Base-by-base conservation (phyloP, 2,113 vertebrate species). In the Vulpes lagopus region DNA sequence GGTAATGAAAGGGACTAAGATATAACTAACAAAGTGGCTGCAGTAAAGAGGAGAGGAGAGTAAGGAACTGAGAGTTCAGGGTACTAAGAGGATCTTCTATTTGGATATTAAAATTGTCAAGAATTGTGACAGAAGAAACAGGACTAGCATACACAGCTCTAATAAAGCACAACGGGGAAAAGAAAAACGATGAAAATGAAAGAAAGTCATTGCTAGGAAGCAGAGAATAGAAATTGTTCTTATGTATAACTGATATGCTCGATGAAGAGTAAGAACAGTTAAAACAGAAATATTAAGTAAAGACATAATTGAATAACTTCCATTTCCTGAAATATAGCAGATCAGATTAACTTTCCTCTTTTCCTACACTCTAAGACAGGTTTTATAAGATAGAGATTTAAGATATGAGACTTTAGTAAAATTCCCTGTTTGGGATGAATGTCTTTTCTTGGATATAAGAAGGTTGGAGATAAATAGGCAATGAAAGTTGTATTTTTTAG, bases 391-490 rank as follows among this genome's bases (percentile, higher is more conserved):
- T 10, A 87, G 60, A 95, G 17, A 91, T 38, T 71, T 67, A 38
- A 84, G 93, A 83, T 22, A 55, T 60, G n/a, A 92, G 27, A 74
- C 57, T 89, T 97, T 79, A 32, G n/a, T 91, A 91, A 93, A 62
- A 97, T 74, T 93, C 27, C 3, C 8, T 82, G 11, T 59, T 92
- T 67, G n/a, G 17, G 12, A 30, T 86, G 82, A 95, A 78, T 69
- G 49, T 79, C 38, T 94, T 84, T 91, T 65, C 51, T 83, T 73
- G 51, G 11, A 51, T 85, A 11, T 27, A 73, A 49, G 49, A 86
- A 94, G 67, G 19, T 60, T 94, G 35, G 27, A 30, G 32, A 60
- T 32, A 86, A n/a, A 57, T 16, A 88, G 4, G 4, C 8, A 74
- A 71, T 80, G 27, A 64, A 22, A 64, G 84, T 25, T 55, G 38